These are phyloP conservation scores for Trinorchestia longiramus DNA, from an alignment of 1,140 invertebrate genomes.

Conservation along the genomic window DNA sequence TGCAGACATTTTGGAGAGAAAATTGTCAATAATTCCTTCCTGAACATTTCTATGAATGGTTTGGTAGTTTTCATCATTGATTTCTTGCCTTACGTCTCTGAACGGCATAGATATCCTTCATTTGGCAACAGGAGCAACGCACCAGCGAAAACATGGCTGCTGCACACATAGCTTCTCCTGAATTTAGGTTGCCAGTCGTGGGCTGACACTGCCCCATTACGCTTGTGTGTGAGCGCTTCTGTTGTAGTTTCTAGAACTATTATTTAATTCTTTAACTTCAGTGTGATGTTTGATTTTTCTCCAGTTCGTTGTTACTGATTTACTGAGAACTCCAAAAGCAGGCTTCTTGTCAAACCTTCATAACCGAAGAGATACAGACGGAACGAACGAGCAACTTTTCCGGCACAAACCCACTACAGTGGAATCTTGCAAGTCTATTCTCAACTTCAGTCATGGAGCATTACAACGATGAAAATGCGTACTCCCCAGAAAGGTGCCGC, in stretches of 20 bases:
- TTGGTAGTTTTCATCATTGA: not conserved
- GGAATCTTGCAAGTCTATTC: constrained; percentile 1
- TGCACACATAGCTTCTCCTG: constrained; percentile 14
- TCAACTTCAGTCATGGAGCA: constrained; percentile 46
- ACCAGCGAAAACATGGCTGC: constrained; percentile 49
- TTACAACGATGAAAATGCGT: constrained; percentile 34
- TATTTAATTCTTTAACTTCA: not conserved
- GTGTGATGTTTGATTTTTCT: not conserved
- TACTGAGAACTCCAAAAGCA: not conserved
- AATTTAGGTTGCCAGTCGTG: constrained; percentile 47
- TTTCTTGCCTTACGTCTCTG: not conserved
- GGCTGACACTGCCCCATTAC: constrained; percentile 44
- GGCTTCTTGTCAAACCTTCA: not conserved
- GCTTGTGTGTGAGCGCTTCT: not conserved
- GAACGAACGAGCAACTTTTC: not conserved
- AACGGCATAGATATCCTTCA: not conserved
- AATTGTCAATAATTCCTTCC: not conserved
- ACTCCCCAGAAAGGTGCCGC: not conserved
- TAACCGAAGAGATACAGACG: not conserved
- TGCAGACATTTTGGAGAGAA: not conserved
- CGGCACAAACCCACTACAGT: not conserved
- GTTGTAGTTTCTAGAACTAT: not conserved
- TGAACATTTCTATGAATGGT: not conserved
- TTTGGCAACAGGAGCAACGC: constrained; percentile 5
- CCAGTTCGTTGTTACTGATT: not conserved